Evolutionary conservation across 2,113 vertebrate genomes (phyloP), one percentile per base, ranked within the genome.

Genomic region (Toxotes jaculatrix): DNA sequence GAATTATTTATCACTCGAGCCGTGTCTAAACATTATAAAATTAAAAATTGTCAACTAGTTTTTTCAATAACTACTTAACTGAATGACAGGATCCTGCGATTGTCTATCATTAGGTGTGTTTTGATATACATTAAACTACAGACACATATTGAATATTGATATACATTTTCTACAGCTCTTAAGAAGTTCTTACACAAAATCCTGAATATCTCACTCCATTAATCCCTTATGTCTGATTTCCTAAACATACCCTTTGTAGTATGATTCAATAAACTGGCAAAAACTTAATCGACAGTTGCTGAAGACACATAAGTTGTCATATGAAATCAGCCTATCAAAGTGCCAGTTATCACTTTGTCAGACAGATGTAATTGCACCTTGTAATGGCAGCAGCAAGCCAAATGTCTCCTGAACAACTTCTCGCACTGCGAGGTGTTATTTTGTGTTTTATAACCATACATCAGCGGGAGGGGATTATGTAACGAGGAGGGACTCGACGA

Each of bases 321-420:
- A 7, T 36, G 7, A 61, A 32, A 11, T 40, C n/a, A 21, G 1
- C 17, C 12, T 7, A 34, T 45, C 38, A 57, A 34, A 59, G 43
- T 19, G 17, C 16, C 7, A 17, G 2, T 36, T 16, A 7, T 34
- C 62, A 36, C 10, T 40, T 9, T 27, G 11, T 27, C 56, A 16
- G 19, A 59, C 38, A 36, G 62, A 31, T 61, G 55, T 77, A 72
- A 80, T 85, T 76, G 32, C 27, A 76, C 17, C 42, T 47, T 31
- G 11, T 32, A 49, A 64, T 57, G 49, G 40, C 13, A 11, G 14
- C 56, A 47, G 51, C 17, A 19, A 27, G 17, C 17, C 1, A 0
- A 43, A 64, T 19, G 23, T 7, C 42, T 51, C 9, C 11, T 57
- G 43, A 19, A 17, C 7, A 17, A 45, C 65, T 31, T 34, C n/a